Percentiles rank a stretch among this genome's conserved stretches.
Conservation (phyloP, 2,888 invertebrate species). For the Incurvaria masculella region DNA sequence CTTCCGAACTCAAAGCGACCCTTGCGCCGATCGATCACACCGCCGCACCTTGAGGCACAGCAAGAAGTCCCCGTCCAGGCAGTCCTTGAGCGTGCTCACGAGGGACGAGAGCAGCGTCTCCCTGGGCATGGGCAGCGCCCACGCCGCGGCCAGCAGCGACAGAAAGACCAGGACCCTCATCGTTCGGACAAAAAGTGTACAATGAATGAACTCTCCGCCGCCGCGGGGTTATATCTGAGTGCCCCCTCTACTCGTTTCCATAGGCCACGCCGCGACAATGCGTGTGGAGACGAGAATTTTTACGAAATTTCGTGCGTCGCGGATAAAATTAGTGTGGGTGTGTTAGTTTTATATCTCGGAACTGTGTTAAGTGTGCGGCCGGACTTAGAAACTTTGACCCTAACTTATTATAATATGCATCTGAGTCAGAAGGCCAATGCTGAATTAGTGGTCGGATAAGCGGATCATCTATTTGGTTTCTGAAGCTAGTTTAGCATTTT, state of each 20-base stretch:
- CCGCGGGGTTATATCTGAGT: slow-evolving; percentile 43
- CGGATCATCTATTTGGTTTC: no score
- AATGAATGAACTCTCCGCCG: slow-evolving; percentile 32
- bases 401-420: no score
- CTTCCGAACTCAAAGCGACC: neutral
- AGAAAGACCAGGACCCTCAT: slow-evolving; percentile 42
- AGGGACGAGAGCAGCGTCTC: slow-evolving; percentile 39
- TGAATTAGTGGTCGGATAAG: no score
- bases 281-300: neutral
- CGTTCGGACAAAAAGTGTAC: slow-evolving; percentile 25
- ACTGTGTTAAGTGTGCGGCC: neutral
- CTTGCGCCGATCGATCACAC: slow-evolving; percentile 19
- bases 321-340: no score
- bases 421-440: no score
- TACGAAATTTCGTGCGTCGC: neutral
- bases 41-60: slow-evolving; percentile 71
- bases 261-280: slow-evolving; percentile 32
- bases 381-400: neutral
- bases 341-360: no score
- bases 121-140: slow-evolving; percentile 42
- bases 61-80: slow-evolving; percentile 65
- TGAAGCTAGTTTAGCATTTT: no score
- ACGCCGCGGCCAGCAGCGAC: slow-evolving; percentile 31
- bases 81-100: slow-evolving; percentile 58
- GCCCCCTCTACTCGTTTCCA: slow-evolving; percentile 34